phyloP scores from a whole-genome alignment of 2,113 vertebrate species.

The Cyanistes caeruleus region DNA sequence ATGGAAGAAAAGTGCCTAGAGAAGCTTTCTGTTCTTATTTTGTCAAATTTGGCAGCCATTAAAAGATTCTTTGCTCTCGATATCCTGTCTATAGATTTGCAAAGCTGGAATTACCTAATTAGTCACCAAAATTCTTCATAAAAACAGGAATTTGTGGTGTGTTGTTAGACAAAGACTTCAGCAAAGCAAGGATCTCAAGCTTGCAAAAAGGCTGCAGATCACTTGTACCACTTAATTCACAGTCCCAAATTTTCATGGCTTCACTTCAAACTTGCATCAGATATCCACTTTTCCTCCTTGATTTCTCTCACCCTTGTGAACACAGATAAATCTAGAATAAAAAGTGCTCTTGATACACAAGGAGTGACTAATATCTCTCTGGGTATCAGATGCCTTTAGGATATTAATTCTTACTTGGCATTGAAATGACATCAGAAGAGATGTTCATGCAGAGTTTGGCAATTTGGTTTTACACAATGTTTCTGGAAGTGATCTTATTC shows the following conservation, averaged over 20 bases:
- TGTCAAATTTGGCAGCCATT: neutral
- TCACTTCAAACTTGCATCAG: neutral
- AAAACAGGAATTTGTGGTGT: neutral
- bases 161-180: neutral
- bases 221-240: neutral
- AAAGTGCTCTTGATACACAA: neutral
- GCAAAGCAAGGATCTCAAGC: neutral
- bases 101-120: neutral
- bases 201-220: neutral
- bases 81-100: neutral
- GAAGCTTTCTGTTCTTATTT: neutral
- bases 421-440: neutral
- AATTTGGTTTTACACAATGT: neutral
- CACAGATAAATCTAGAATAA: neutral
- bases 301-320: constrained; percentile 1
- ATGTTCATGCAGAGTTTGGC: neutral
- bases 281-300: neutral
- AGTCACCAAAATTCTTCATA: neutral
- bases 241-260: neutral
- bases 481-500: neutral
- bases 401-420: constrained; percentile 50
- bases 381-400: constrained; percentile 6
- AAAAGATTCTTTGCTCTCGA: neutral
- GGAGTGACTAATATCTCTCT: constrained; percentile 12
- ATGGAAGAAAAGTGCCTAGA: neutral